These are phyloP conservation scores for Tor tambroides DNA, from an alignment of 2,113 vertebrate genomes.

Conservation along the genomic window DNA sequence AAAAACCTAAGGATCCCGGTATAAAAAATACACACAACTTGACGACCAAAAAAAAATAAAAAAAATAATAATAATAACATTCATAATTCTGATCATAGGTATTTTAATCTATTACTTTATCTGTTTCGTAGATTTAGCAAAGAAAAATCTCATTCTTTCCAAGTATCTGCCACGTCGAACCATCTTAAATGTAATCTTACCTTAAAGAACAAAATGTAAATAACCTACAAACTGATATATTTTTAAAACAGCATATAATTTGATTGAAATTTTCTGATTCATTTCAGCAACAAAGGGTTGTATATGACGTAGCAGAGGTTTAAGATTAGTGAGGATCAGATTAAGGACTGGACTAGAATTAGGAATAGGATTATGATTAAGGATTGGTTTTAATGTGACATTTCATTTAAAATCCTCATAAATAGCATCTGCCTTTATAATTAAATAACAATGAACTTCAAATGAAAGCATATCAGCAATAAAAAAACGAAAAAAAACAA, in stretches of 20 bases:
- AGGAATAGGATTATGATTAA: constrained; percentile 5
- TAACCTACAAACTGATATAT: not conserved
- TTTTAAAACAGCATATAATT: no score
- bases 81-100: no score
- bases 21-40: no score
- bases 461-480: not conserved
- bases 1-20: no score
- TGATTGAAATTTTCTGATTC: not conserved
- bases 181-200: not conserved
- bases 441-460: not conserved
- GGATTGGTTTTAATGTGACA: constrained; percentile 12
- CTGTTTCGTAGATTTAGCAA: no score
- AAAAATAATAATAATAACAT: no score
- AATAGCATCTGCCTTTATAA: not conserved
- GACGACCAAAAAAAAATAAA: no score
- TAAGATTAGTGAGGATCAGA: not conserved
- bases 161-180: no score
- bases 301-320: not conserved
- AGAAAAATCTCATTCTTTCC: no score
- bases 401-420: not conserved
- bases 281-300: not conserved
- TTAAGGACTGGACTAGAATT: not conserved
- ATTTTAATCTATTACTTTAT: no score
- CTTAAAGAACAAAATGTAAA: not conserved
- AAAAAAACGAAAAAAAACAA: no score